Evolutionary conservation across 1,140 invertebrate genomes (phyloP).

Genomic region (Leucophenga varia): DNA sequence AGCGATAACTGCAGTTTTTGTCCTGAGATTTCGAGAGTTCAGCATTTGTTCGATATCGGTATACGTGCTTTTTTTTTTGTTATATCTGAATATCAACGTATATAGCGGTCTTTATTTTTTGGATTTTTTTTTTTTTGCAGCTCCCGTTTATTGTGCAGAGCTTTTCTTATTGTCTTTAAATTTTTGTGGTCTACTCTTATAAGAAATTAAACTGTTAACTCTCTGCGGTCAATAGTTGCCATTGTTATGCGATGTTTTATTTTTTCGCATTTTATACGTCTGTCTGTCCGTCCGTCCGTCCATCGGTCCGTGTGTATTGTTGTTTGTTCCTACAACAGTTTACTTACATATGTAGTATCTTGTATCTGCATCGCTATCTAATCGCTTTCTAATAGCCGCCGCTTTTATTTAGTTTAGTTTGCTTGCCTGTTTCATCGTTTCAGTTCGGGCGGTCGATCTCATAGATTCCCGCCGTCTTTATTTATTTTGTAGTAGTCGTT

Average conservation of each 20-base stretch:
- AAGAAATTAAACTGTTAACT: conserved; percentile 54
- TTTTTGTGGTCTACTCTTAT: conserved; percentile 23
- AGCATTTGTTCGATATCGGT: conserved; percentile 12
- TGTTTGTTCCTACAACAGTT: too few species aligned
- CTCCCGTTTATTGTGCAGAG: too few species aligned
- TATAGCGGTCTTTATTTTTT: conserved; percentile 37
- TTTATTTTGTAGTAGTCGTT: too few species aligned
- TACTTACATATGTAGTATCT: conserved; percentile 21
- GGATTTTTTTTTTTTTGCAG: conserved; percentile 4
- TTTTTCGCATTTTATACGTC: too few species aligned
- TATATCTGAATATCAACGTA: conserved; percentile 40
- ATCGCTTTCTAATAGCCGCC: conserved; percentile 52
- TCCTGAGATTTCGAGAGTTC: too few species aligned
- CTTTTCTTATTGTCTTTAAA: too few species aligned
- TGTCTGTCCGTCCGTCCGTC: too few species aligned
- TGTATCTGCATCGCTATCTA: conserved; percentile 50
- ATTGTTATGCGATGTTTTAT: conserved; percentile 42
- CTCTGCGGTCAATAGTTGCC: conserved; percentile 52
- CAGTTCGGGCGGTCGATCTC: too few species aligned
- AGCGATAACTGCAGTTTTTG: conserved; percentile 49
- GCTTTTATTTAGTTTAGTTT: too few species aligned
- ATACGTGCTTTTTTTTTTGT: conserved; percentile 10
- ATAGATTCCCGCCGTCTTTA: too few species aligned
- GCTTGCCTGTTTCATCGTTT: too few species aligned
- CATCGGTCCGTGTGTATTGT: too few species aligned